phyloP scores from a whole-genome alignment of 2,113 vertebrate species.

The Panurus biarmicus region DNA sequence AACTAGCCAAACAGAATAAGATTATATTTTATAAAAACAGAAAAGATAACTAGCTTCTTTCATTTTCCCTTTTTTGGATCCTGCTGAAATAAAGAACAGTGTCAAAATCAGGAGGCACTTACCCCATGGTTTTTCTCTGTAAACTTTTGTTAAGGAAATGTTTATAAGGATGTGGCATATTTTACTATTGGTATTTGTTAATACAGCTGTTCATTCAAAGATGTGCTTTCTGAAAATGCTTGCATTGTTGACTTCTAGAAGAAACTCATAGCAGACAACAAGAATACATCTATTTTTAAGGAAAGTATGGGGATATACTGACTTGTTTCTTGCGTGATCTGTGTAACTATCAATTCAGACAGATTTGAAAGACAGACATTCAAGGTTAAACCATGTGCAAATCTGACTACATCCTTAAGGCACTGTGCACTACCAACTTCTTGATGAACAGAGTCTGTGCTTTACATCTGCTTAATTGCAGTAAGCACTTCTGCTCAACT shows the following conservation, averaged over 20 bases:
- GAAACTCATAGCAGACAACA: background rate
- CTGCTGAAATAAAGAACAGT: slow-evolving; percentile 57
- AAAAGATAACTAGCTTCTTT: slow-evolving; percentile 68
- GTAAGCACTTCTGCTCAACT: slow-evolving; percentile 24
- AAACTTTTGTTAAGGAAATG: slow-evolving; percentile 65
- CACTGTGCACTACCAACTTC: background rate
- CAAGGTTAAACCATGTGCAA: background rate
- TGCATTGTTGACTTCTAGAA: slow-evolving; percentile 43
- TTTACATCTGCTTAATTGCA: slow-evolving; percentile 32
- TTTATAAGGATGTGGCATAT: slow-evolving; percentile 63
- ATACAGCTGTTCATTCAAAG: slow-evolving; percentile 41
- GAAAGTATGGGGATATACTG: slow-evolving; percentile 39
- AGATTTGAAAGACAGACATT: background rate
- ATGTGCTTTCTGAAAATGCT: slow-evolving; percentile 55
- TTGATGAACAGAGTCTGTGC: background rate
- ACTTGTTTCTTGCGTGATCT: background rate
- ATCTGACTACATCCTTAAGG: background rate
- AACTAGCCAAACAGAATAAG: slow-evolving; percentile 62
- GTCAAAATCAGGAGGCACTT: slow-evolving; percentile 36
- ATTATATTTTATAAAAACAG: too few species aligned
- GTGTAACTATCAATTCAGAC: background rate
- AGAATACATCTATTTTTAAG: slow-evolving; percentile 8
- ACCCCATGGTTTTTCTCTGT: slow-evolving; percentile 49
- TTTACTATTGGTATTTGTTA: slow-evolving; percentile 65
- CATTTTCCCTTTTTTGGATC: background rate